Percentiles rank a stretch among this genome's conserved stretches.
phyloP scores from a whole-genome alignment of 2,113 vertebrate species.

The Dendropsophus ebraccatus region DNA sequence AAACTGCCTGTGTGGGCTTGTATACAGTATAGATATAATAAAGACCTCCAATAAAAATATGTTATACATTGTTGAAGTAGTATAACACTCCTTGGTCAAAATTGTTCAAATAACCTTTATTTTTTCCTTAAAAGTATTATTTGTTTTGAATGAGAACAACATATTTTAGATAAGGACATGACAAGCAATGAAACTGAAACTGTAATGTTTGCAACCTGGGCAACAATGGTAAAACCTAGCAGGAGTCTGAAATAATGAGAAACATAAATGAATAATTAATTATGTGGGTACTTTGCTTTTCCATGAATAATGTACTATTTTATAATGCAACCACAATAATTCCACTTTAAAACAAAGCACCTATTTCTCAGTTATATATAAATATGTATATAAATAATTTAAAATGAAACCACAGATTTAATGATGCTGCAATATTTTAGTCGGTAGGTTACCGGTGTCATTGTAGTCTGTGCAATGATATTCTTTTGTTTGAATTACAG shows the following conservation, averaged over 20 bases:
- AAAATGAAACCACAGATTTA: constrained; percentile 6
- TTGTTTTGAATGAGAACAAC: constrained; percentile 36
- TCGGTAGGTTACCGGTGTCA: background rate
- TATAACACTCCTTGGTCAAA: background rate
- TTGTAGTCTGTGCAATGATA: constrained; percentile 2
- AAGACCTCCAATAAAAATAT: background rate
- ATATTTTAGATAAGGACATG: constrained; percentile 42
- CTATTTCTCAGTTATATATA: background rate
- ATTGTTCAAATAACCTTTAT: constrained; percentile 7
- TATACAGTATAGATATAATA: background rate
- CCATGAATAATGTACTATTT: constrained; percentile 57
- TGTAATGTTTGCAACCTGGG: constrained; percentile 47
- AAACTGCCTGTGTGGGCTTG: background rate
- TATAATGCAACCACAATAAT: constrained; percentile 54
- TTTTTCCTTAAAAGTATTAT: constrained; percentile 40
- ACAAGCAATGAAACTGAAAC: constrained; percentile 36
- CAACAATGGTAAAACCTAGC: constrained; percentile 54
- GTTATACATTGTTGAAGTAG: background rate
- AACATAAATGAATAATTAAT: constrained; percentile 59
- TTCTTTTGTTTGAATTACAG: background rate
- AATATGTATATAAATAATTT: no score
- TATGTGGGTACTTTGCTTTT: constrained; percentile 55
- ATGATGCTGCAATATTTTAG: background rate
- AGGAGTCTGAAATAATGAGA: constrained; percentile 59
- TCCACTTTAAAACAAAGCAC: constrained; percentile 38